Evolutionary conservation across 1,140 invertebrate species (phyloP).

Genomic region (Nasonia longicornis): DNA sequence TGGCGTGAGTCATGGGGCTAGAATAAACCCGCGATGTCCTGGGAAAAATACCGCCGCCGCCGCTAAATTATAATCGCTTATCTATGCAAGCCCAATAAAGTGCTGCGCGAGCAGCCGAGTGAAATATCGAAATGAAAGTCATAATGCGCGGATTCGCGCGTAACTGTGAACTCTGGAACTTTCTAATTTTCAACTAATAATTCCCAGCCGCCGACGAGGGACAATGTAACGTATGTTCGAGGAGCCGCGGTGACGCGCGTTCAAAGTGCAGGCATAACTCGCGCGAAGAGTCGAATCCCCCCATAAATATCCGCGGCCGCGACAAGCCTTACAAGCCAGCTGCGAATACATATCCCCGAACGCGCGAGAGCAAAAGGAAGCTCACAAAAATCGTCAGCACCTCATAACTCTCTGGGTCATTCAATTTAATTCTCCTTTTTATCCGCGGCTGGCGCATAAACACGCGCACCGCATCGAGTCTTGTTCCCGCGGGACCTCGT

Average conservation of each 20-base stretch:
- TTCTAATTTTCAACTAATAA: no score
- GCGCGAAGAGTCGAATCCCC: not conserved
- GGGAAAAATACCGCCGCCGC: not conserved
- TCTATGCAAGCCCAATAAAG: not conserved
- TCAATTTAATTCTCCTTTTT: conserved; percentile 44
- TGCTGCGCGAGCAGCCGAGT: no score
- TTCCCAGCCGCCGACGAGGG: not conserved
- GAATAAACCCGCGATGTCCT: not conserved
- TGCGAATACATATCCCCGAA: conserved; percentile 39
- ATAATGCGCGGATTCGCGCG: no score
- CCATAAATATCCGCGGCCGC: conserved; percentile 20
- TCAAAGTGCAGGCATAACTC: conserved; percentile 1
- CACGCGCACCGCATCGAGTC: conserved; percentile 46
- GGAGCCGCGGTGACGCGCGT: not conserved
- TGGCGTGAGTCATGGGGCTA: not conserved
- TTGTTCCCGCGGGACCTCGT: conserved; percentile 53
- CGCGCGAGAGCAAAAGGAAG: conserved; percentile 38
- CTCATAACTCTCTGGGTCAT: conserved; percentile 38
- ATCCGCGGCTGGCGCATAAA: not conserved
- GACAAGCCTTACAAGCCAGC: not conserved
- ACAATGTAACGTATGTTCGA: not conserved
- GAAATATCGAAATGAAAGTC: no score
- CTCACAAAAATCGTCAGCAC: conserved; percentile 19
- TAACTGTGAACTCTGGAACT: no score
- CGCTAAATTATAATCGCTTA: not conserved